Percentiles rank a stretch among this genome's conserved stretches.
These are phyloP conservation scores for Callaeas wilsoni DNA, from an alignment of 2,113 vertebrate species.

Conservation along the genomic window DNA sequence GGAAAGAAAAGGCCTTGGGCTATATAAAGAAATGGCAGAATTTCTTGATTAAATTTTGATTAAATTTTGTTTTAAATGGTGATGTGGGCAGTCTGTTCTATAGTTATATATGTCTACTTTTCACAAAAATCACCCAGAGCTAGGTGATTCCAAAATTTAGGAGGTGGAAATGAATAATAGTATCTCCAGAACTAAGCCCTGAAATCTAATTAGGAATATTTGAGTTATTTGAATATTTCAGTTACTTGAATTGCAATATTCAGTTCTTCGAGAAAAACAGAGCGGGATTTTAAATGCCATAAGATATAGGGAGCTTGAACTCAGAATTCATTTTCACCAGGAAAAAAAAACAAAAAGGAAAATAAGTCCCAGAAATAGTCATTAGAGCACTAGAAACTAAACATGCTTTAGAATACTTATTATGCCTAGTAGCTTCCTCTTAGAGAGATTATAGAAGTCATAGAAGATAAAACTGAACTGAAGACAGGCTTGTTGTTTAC, in stretches of 20 bases:
- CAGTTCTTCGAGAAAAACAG: neutral
- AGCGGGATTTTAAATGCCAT: neutral
- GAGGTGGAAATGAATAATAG: neutral
- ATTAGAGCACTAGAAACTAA: neutral
- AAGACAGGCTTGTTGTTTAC: neutral
- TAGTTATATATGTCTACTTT: neutral
- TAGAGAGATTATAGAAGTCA: neutral
- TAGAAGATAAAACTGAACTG: neutral
- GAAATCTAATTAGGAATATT: neutral
- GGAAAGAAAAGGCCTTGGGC: neutral
- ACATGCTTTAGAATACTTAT: neutral
- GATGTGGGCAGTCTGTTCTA: neutral
- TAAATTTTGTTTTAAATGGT: neutral
- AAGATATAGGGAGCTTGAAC: neutral
- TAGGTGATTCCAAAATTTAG: neutral
- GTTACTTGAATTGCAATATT: neutral
- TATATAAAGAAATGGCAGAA: neutral
- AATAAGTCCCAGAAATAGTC: neutral
- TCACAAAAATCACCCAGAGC: neutral
- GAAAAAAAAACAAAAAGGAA: neutral
- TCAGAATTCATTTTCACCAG: neutral
- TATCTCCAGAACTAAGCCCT: neutral
- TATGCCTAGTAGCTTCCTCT: neutral
- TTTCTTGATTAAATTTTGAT: neutral
- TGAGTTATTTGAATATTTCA: neutral